Percentiles rank a stretch among this genome's conserved stretches.
These are phyloP conservation scores for Ctenopoma multispine DNA, from an alignment of 2,797 vertebrate genomes.

Conservation along the genomic window DNA sequence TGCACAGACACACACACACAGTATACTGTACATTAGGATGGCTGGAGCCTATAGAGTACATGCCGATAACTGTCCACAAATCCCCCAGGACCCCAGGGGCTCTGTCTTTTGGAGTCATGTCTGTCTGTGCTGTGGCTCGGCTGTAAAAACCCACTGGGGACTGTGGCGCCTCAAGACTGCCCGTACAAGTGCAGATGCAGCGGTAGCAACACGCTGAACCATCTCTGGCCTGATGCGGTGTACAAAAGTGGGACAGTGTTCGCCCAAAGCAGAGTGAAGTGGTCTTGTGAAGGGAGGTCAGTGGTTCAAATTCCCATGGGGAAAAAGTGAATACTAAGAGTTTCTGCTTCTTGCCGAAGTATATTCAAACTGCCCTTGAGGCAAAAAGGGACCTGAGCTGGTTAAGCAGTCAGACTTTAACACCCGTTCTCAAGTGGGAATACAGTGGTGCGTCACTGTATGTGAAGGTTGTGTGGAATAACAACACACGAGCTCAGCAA, in stretches of 20 bases:
- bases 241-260: conserved; percentile 62
- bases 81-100: conserved; percentile 29
- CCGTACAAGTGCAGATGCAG: conserved; percentile 27
- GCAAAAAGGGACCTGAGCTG: conserved; percentile 14
- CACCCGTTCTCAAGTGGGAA: conserved; percentile 34
- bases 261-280: conserved; percentile 63
- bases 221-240: conserved; percentile 34
- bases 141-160: conserved; percentile 49
- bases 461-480: conserved; percentile 29
- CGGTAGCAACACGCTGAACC: conserved; percentile 14
- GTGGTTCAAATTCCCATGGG: conserved; percentile 49
- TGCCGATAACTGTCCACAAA: not conserved
- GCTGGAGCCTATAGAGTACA: conserved; percentile 7
- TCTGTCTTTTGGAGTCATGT: conserved; percentile 30
- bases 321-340: conserved; percentile 22
- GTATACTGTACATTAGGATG: conserved; percentile 3
- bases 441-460: not conserved
- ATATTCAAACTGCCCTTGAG: conserved; percentile 57
- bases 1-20: conserved; percentile 10
- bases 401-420: conserved; percentile 35
- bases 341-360: conserved; percentile 29
- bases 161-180: conserved; percentile 34
- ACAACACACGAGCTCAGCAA: conserved; percentile 41
- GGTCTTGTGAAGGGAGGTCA: conserved; percentile 61
- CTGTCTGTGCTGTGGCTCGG: conserved; percentile 20